Base-by-base conservation (phyloP, 2,113 vertebrate genomes). In the Chamaea fasciata region DNA sequence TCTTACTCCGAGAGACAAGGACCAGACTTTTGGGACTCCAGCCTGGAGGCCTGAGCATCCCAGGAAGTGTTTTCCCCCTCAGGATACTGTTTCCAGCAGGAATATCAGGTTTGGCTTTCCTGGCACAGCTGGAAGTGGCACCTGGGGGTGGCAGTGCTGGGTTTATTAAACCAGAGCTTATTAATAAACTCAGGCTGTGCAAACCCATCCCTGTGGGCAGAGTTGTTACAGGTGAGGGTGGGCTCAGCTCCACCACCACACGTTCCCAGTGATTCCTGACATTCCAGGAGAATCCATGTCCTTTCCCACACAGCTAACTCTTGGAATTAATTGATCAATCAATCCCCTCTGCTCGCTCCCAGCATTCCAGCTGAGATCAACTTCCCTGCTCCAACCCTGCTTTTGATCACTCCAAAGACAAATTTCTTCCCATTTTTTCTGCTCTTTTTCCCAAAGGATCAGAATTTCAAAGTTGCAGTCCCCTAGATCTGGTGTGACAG, bases 21-120 rank as follows among this genome's bases (percentile, higher is more conserved):
- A 31, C 3, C 64, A 69, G 50, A 24, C 4, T 6, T 42, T 1
- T 1, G 0, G 2, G 3, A 42, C 14, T 52, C 16, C 67, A 44
- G 10, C 23, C 37, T 31, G 17, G 21, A 26, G 9, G 9, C 20
- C 42, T 9, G 8, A 26, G 6, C 12, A 28, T 11, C 42, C 53
- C 55, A 30, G 15, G 2, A 11, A 17, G 8, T 16, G 22, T 0
- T 10, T 12, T 10, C 7, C 30, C 80, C 80, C 11, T 1, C 22
- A 20, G 46, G 28, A 28, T 0, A 1, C 31, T 12, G 6, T 6
- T 37, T 28, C 37, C 50, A 53, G 42, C 11, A 28, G 20, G 5
- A 63, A 7, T 0, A 23, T 0, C 2, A 9, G 8, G 0, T 7
- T 5, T 9, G 15, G 13, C 17, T 37, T 31, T 33, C 10, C 57